Evolutionary conservation across 2,888 invertebrate species (phyloP).

Genomic region (Hydroisotoma schaefferi): DNA sequence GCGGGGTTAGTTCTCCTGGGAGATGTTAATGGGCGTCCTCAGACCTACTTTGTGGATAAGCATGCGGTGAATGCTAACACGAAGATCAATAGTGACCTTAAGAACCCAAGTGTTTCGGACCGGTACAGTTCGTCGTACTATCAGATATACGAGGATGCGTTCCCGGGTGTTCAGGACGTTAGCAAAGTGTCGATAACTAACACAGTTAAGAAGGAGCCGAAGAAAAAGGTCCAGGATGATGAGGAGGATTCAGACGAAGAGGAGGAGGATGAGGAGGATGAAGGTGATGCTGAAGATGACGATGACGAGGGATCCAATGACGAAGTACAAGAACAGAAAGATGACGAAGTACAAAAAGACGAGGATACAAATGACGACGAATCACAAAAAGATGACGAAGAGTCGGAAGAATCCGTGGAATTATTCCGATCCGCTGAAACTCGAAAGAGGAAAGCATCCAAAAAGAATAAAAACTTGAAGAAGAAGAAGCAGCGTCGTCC

Average conservation of each 20-base stretch:
- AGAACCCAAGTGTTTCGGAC: slow-evolving; percentile 25
- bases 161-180: not conserved
- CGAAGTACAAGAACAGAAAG: slow-evolving; percentile 1
- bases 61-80: slow-evolving; percentile 23
- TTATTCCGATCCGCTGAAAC: no score
- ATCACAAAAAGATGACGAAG: not conserved
- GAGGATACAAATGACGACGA: not conserved
- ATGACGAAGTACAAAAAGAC: slow-evolving; percentile 2
- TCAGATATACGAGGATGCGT: slow-evolving; percentile 1
- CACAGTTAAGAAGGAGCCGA: slow-evolving; percentile 9
- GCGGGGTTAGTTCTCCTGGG: slow-evolving; percentile 18
- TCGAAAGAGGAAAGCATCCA: not conserved
- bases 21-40: slow-evolving; percentile 14
- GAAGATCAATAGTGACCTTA: slow-evolving; percentile 24
- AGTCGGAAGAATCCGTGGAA: no score
- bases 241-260: slow-evolving; percentile 10
- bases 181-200: not conserved
- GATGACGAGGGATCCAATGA: not conserved
- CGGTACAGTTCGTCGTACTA: slow-evolving; percentile 8
- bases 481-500: not conserved
- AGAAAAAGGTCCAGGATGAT: not conserved
- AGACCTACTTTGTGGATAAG: slow-evolving; percentile 27
- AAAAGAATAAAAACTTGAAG: not conserved
- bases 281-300: slow-evolving; percentile 4
- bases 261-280: not conserved